Conservation (phyloP, 2,888 invertebrate genomes). For the Leucoma salicis region DNA sequence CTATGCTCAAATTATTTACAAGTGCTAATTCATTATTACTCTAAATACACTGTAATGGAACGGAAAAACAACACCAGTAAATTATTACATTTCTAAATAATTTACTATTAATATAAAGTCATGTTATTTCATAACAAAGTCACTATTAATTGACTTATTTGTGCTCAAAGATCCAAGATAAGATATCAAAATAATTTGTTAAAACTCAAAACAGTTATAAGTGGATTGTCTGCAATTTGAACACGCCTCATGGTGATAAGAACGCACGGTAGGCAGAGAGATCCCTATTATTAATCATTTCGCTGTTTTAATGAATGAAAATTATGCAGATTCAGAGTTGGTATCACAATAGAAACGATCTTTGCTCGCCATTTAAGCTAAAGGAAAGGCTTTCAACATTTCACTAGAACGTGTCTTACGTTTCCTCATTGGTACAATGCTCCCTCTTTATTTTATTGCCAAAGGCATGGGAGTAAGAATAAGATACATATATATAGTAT, state of each 20-base stretch:
- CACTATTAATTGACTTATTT: too few species aligned
- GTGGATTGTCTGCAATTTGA: neutral
- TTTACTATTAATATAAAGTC: too few species aligned
- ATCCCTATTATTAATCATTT: slow-evolving; percentile 79
- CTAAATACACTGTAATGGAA: too few species aligned
- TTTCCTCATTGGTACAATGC: slow-evolving; percentile 31
- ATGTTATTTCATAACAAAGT: too few species aligned
- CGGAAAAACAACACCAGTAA: too few species aligned
- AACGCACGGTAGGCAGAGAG: slow-evolving; percentile 46
- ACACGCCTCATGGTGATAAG: slow-evolving; percentile 35
- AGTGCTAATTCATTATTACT: too few species aligned
- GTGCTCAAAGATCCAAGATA: too few species aligned
- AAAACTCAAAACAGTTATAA: too few species aligned
- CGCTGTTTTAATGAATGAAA: slow-evolving; percentile 76
- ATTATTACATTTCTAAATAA: too few species aligned
- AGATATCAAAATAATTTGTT: too few species aligned
- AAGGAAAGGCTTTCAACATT: slow-evolving; percentile 46
- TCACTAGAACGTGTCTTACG: slow-evolving; percentile 23
- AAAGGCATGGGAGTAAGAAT: neutral
- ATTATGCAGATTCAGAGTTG: slow-evolving; percentile 74
- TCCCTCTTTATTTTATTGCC: neutral
- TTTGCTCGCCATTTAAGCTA: slow-evolving; percentile 51
- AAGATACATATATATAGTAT: neutral
- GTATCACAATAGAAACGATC: slow-evolving; percentile 71
- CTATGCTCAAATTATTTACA: too few species aligned